These are phyloP conservation scores for Epizoanthus illoricatus DNA, from an alignment of 92 coral and sea anemone genomes.

Conservation along the genomic window DNA sequence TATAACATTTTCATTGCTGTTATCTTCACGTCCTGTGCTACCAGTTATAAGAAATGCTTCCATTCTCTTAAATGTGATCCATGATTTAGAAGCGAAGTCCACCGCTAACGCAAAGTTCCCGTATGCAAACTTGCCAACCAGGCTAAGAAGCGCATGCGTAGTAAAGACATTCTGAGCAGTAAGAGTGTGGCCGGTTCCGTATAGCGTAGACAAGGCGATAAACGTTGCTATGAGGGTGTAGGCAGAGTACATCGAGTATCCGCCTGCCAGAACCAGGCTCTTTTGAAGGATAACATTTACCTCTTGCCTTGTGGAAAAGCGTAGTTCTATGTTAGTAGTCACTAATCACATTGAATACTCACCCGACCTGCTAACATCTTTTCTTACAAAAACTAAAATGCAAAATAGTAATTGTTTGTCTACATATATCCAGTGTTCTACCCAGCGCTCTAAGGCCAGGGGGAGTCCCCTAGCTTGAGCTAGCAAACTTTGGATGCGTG, in stretches of 20 bases:
- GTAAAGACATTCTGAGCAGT: conserved; percentile 52
- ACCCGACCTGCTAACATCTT: too few relatives aligned
- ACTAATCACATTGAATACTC: too few relatives aligned
- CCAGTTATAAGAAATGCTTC: conserved; percentile 12
- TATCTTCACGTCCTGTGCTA: neutral
- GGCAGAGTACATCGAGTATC: conserved; percentile 26
- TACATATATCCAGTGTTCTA: too few relatives aligned
- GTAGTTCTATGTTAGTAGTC: neutral
- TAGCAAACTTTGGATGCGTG: too few relatives aligned
- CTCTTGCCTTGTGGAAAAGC: conserved; percentile 12
- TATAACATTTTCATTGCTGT: neutral
- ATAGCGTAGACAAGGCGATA: conserved; percentile 32
- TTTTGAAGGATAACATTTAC: conserved; percentile 31
- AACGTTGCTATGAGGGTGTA: conserved; percentile 29
- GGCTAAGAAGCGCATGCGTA: conserved; percentile 37
- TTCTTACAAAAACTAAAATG: too few relatives aligned
- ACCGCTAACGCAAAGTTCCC: conserved; percentile 38
- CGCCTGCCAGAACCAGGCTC: conserved; percentile 29
- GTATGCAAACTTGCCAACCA: conserved; percentile 28
- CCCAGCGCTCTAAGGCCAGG: too few relatives aligned
- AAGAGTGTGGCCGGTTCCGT: conserved; percentile 26
- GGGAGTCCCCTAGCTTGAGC: too few relatives aligned
- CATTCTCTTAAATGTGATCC: conserved; percentile 34
- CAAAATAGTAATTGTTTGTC: too few relatives aligned
- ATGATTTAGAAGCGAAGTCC: conserved; percentile 34